These are phyloP conservation scores for Saimiri boliviensis DNA, from an alignment of 2,113 vertebrate species.

Conservation along the genomic window DNA sequence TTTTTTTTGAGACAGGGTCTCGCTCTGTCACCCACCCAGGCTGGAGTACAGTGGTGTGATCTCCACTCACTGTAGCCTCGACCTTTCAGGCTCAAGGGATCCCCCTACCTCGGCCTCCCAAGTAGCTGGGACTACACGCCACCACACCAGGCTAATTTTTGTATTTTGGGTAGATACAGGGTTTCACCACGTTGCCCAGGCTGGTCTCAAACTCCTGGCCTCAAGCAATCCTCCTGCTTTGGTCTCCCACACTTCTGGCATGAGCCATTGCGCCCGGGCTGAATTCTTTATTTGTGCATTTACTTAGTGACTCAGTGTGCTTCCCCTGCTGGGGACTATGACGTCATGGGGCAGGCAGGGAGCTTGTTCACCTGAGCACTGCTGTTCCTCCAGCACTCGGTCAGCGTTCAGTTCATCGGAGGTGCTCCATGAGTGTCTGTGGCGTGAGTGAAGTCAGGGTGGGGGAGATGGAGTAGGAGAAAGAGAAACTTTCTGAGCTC, in stretches of 20 bases:
- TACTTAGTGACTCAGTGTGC: neutral
- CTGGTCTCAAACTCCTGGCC: neutral
- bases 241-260: neutral
- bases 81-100: too few relatives aligned
- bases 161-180: neutral
- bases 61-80: too few relatives aligned
- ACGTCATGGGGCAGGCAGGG: neutral
- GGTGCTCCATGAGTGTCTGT: accelerated
- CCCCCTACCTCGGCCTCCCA: neutral
- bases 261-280: neutral
- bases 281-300: neutral
- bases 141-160: neutral
- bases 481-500: neutral
- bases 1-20: neutral
- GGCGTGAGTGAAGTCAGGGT: neutral
- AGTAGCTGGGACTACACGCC: neutral
- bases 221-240: neutral
- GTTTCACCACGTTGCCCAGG: neutral
- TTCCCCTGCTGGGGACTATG: accelerated
- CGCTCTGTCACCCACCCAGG: neutral
- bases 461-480: accelerated
- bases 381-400: neutral
- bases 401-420: accelerated
- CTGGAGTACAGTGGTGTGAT: neutral
- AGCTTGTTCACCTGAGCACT: accelerated